phyloP scores from a whole-genome alignment of 1,140 invertebrate genomes.

The Drosophila pandora region DNA sequence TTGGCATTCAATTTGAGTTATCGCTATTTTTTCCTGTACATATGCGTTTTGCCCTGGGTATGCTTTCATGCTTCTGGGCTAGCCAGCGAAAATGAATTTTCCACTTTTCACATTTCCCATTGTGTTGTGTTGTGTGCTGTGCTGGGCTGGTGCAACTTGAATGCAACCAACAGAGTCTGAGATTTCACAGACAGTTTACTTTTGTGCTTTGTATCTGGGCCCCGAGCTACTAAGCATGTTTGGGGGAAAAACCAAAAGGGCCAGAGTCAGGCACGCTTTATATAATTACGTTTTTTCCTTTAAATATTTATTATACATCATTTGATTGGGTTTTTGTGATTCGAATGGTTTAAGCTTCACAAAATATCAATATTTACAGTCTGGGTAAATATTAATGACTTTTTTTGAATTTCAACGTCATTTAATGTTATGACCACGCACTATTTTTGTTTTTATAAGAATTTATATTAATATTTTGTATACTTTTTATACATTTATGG shows the following conservation, averaged over 20 bases:
- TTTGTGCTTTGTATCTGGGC: conserved; percentile 42
- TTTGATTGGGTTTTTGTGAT: conserved; percentile 28
- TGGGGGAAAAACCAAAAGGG: background rate
- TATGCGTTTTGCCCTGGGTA: conserved; percentile 49
- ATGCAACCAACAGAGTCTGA: conserved; percentile 58
- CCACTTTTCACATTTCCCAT: conserved; percentile 58
- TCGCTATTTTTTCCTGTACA: conserved; percentile 79
- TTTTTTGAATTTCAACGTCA: too few species aligned
- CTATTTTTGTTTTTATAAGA: too few species aligned
- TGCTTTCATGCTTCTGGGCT: conserved; percentile 18
- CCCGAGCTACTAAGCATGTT: conserved; percentile 39
- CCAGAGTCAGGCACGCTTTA: conserved; percentile 18
- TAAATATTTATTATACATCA: conserved; percentile 39
- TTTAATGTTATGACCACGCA: too few species aligned
- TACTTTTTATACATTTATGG: too few species aligned
- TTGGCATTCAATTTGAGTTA: conserved; percentile 80
- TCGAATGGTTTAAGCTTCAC: background rate
- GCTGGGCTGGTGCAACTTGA: conserved; percentile 21
- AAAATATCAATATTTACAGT: background rate
- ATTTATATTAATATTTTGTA: too few species aligned
- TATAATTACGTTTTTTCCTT: conserved; percentile 63
- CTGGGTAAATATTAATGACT: too few species aligned
- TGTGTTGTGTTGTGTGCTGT: conserved; percentile 12
- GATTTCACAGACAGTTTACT: conserved; percentile 61
- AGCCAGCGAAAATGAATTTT: conserved; percentile 55